Conservation (phyloP, 2,113 vertebrate species). For the Dipodomys merriami region DNA sequence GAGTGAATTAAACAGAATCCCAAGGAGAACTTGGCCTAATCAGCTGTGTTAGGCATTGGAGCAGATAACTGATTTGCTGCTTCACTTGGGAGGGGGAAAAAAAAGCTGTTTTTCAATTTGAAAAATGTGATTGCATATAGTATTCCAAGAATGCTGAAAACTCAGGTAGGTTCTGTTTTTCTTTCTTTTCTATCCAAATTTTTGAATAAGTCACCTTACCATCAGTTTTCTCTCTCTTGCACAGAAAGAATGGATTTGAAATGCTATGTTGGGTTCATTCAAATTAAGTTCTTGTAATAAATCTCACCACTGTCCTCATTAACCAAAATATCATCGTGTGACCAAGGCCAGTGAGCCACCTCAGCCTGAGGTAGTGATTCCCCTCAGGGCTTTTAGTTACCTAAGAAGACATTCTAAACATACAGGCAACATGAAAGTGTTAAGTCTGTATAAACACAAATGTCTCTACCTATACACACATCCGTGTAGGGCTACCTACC, state of each 20-base stretch:
- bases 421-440: neutral
- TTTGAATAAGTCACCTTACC: neutral
- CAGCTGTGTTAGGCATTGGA: neutral
- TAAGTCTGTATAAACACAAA: neutral
- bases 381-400: neutral
- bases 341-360: neutral
- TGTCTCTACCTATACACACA: neutral
- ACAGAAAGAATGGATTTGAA: neutral
- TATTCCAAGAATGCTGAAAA: constrained; percentile 16
- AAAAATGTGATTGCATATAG: neutral
- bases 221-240: neutral
- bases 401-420: neutral
- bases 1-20: neutral
- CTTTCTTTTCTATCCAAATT: neutral
- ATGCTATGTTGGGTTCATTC: neutral
- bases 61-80: neutral
- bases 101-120: neutral
- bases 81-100: neutral
- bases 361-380: neutral
- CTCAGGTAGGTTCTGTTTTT: neutral
- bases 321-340: neutral
- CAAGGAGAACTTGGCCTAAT: neutral
- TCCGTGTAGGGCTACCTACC: neutral
- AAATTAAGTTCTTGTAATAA: neutral
- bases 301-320: neutral